Evolutionary conservation across 37 sponge, comb jelly and placozoan species (phyloP).

Genomic region (Spongilla lacustris): DNA sequence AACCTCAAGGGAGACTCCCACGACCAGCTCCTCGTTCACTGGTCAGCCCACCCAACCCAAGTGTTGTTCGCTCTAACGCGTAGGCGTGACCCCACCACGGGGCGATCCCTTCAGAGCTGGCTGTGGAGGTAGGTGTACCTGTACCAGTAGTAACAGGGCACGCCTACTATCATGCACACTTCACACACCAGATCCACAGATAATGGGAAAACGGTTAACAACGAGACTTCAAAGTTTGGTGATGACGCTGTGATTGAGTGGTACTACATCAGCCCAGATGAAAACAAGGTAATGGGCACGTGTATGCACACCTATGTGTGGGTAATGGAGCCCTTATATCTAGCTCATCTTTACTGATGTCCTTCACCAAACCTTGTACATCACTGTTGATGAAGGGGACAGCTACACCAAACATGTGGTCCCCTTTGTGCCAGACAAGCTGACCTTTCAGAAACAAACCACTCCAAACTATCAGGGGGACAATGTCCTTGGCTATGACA

Average conservation of each 20-base stretch:
- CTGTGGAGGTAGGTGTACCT: slow-evolving; percentile 53
- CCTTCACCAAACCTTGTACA: slow-evolving; percentile 35
- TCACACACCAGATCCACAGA: slow-evolving; percentile 66
- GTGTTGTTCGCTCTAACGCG: slow-evolving; percentile 61
- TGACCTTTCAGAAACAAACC: slow-evolving; percentile 12
- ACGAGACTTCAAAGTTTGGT: slow-evolving; percentile 53
- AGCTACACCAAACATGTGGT: slow-evolving; percentile 18
- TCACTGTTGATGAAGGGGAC: slow-evolving; percentile 76
- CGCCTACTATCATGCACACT: too few species aligned
- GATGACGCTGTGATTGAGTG: slow-evolving; percentile 39
- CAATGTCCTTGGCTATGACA: slow-evolving; percentile 17
- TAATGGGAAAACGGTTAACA: slow-evolving; percentile 68
- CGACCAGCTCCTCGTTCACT: slow-evolving; percentile 51
- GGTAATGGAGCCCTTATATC: slow-evolving; percentile 11
- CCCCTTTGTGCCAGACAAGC: neutral
- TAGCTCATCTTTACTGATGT: slow-evolving; percentile 75
- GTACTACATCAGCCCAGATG: slow-evolving; percentile 52
- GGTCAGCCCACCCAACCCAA: slow-evolving; percentile 66
- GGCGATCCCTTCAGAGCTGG: slow-evolving; percentile 50
- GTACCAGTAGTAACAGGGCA: too few species aligned
- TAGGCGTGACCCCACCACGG: neutral
- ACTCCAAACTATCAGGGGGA: neutral
- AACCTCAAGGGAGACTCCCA: slow-evolving; percentile 39
- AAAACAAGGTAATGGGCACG: slow-evolving; percentile 9
- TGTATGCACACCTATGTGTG: neutral